phyloP scores from a whole-genome alignment of 2,797 vertebrate genomes.

The Nasua narica region DNA sequence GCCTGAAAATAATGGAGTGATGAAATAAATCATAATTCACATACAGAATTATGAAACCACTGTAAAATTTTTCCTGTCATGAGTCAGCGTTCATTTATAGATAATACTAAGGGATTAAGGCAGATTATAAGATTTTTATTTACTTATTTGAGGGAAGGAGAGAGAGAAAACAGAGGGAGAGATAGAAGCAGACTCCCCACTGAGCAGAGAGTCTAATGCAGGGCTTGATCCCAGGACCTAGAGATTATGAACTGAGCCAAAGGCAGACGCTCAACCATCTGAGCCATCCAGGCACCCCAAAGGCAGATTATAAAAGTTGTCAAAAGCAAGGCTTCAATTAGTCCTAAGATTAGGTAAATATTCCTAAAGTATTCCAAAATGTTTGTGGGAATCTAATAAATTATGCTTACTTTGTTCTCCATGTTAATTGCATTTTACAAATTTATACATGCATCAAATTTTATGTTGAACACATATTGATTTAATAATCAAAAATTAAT shows the following conservation, averaged over 20 bases:
- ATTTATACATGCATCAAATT: not conserved
- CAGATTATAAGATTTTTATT: not conserved
- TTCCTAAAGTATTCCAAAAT: not conserved
- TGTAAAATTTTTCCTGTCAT: not conserved
- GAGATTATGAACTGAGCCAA: too few relatives aligned
- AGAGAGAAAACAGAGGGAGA: too few relatives aligned
- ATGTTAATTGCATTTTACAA: not conserved
- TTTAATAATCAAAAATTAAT: not conserved
- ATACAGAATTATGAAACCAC: not conserved
- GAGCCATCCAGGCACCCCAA: too few relatives aligned
- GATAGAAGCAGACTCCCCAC: too few relatives aligned
- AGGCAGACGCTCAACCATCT: too few relatives aligned
- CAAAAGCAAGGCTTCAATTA: not conserved
- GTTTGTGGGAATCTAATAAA: not conserved
- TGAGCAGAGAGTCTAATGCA: too few relatives aligned
- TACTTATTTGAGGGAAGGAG: too few relatives aligned
- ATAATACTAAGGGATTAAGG: not conserved
- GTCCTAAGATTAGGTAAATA: not conserved
- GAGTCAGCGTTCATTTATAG: not conserved
- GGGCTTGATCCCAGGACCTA: too few relatives aligned
- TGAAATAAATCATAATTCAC: not conserved
- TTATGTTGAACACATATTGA: not conserved
- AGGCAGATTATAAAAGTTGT: not conserved
- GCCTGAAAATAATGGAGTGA: not conserved
- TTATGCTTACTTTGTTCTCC: not conserved